Base-by-base conservation (phyloP, 1,140 invertebrate species). In the Pogonomyrmex californicus region DNA sequence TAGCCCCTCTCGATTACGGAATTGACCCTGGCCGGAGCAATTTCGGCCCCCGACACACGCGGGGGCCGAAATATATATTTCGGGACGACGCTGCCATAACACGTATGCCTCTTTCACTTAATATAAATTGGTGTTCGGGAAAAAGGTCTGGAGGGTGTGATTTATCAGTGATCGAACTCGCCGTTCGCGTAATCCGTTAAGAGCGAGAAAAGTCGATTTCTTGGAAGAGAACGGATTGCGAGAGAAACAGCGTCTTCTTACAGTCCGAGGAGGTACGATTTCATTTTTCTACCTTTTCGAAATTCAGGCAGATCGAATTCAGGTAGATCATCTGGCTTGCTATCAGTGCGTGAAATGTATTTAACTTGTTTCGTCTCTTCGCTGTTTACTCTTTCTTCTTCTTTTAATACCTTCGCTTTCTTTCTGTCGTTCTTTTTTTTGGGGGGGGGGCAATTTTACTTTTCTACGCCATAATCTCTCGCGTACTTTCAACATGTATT, bases 141-240 rank as follows among this genome's bases (percentile, higher is more conserved):
- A 49, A 83, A 83, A 60, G 68, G 65, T 81, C 51, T 60, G 7
- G 33, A 83, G 68, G 68, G 33, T 60, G 51, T 54, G 41, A 83
- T 83, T 75, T 75, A 73, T 83, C 44, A 62, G n/a, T 49, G 30
- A 83, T 83, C 66, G 79, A 83, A 75, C 79, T 73, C 60, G 17
- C 33, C 12, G 65, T 17, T 41, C 79, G 65, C 30, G 49, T 60
- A 82, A 82, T 73, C 54, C n/a, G 54, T 60, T 73, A 73, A 58
- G 54, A 10, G n/a, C 9, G 12, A 71, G 54, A 60, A 60, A 75
- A 83, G 68, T 75, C 51, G 68, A 49, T 75, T 73, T 5, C 17
- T 73, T 5, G 14, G 30, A 14, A 7, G 6, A 2, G 65, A 38
- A 1, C 14, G 51, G 38, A 4, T 17, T 7, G 70, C 23, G 56